Evolutionary conservation across 2,888 invertebrate genomes (phyloP), one percentile per base, ranked within the genome.

Genomic region (Chymomyza procnemis): DNA sequence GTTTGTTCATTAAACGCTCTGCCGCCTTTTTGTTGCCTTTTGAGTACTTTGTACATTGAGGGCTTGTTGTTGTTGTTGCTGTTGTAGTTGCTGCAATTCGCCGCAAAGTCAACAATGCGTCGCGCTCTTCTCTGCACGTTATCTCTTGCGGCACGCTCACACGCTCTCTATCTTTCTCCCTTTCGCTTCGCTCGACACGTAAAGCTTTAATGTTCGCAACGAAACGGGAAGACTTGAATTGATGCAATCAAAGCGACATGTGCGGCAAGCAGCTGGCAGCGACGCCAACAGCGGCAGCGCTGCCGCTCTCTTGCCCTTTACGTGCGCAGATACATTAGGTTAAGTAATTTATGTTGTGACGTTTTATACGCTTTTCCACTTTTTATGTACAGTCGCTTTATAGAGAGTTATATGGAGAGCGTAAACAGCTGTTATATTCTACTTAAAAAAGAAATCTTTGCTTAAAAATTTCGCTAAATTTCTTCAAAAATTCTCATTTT

Each of bases 291-390:
- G 60, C 63, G 41, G 47, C 50, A 52, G 26, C 19, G 41, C 48
- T 47, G 8, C 41, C 52, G 3, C 56, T 26, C n/a, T 56, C 30
- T 54, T 21, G 64, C 46, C 46, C 46, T 46, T 21, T 58, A 19
- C 19, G 19, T 21, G 54, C 54, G 64, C 70, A 70, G 65, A 75
- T 18, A 50, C 19, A 18, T 50, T 16, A 68, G 61, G 70, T 76
- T 76, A 69, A 64, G 73, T 76, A 75, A 76, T 75, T 75, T 73
- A 76, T 71, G 76, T 64, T 75, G 64, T n/a, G n/a, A n/a, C n/a
- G n/a, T n/a, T n/a, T n/a, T n/a, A n/a, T n/a, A n/a, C n/a, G n/a
- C n/a, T n/a, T n/a, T n/a, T n/a, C n/a, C n/a, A n/a, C n/a, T n/a
- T n/a, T n/a, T n/a, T n/a, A n/a, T n/a, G n/a, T n/a, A n/a, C n/a